Evolutionary conservation across 1,140 invertebrate genomes (phyloP), one percentile per base, ranked within the genome.

Genomic region (Drosophila santomea): DNA sequence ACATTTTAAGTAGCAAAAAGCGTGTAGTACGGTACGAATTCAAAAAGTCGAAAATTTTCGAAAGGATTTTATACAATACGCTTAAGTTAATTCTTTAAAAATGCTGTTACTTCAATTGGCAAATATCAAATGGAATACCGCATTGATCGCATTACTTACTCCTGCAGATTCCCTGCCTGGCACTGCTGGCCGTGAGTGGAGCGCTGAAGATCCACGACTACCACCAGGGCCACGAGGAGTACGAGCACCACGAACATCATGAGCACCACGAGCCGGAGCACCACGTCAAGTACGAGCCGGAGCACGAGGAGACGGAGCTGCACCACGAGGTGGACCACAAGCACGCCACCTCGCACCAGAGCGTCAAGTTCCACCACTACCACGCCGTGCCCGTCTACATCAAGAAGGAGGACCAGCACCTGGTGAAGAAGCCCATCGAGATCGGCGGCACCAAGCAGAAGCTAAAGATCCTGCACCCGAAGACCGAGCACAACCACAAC

Each of bases 301-400:
- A 93, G 35, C 93, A 93, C 17, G 93, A 94, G 59, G 94, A 94
- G 57, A 93, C 94, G 41, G 94, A 93, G 48, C 93, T 94, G 81
- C 94, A 94, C 73, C 94, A 94, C 55, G 93, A 94, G 64, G 91
- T 94, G 36, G 93, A 94, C 62, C 94, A 95, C 66, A 94, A 95
- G 74, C 94, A 94, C 74, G 94, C 94, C 20, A 95, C 94, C 69
- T 95, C 94, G 20, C 94, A 95, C 78, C 94, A 95, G 89, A 94
- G 94, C 38, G 94, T 95, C 69, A 95, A 95, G 74, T 94, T 95
- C 76, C 94, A 95, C 78, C 94, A 95, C 72, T 95, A 94, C 89
- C 94, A 95, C 72, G 93, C 94, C 7, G 94, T 95, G 8, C 94
- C 94, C 12, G 94, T 95, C 4, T 95, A 95, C 88, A 93, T 95